Conservation (phyloP, 2,113 vertebrate genomes). For the Eclectus roratus region DNA sequence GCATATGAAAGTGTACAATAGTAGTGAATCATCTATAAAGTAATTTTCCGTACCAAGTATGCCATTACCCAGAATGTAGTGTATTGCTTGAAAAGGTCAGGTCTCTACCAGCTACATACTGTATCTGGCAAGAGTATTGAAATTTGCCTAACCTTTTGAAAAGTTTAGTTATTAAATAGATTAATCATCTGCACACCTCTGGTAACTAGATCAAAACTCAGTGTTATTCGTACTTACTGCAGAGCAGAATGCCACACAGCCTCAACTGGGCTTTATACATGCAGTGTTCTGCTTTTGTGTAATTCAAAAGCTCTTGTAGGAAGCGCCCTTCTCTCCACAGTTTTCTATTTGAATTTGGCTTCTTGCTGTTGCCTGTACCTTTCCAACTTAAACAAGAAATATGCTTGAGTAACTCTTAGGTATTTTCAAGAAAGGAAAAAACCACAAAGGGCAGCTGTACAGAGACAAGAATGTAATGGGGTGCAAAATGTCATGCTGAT, state of each 20-base stretch:
- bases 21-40: background rate
- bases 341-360: background rate
- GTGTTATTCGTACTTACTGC: background rate
- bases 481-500: background rate
- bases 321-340: background rate
- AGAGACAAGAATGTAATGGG: background rate
- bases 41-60: background rate
- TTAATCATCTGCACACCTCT: background rate
- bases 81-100: constrained; percentile 12
- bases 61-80: background rate
- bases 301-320: background rate
- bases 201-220: background rate
- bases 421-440: background rate
- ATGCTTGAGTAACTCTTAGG: background rate
- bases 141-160: background rate
- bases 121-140: background rate
- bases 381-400: background rate
- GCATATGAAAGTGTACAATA: background rate
- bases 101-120: background rate
- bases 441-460: background rate
- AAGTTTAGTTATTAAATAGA: background rate
- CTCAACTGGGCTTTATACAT: background rate
- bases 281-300: background rate
- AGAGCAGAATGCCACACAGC: background rate
- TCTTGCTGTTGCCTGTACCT: background rate